phyloP scores from a whole-genome alignment of 2,113 vertebrate species.

The Petromus typicus region DNA sequence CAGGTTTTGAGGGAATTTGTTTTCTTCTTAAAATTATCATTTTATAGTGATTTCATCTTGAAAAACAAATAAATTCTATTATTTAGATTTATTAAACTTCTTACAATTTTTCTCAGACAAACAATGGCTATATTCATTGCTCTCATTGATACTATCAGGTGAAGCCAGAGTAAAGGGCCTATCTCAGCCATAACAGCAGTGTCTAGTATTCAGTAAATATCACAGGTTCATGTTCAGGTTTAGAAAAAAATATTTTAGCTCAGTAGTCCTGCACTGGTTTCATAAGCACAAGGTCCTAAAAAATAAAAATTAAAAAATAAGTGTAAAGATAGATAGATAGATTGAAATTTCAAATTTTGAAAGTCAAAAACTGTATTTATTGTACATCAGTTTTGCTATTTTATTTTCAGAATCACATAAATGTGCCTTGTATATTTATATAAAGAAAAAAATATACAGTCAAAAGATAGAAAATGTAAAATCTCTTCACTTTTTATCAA shows the following conservation, averaged over 20 bases:
- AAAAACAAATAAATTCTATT: neutral
- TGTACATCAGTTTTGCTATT: neutral
- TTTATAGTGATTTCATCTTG: neutral
- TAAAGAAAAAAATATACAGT: neutral
- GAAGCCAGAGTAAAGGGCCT: neutral
- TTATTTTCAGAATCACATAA: neutral
- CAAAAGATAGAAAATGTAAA: neutral
- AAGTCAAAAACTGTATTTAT: neutral
- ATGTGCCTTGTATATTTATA: neutral
- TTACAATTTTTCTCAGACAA: neutral
- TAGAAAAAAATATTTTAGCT: neutral
- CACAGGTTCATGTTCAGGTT: neutral
- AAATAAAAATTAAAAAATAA: too few relatives aligned
- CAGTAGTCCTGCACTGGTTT: too few relatives aligned
- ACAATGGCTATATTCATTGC: neutral
- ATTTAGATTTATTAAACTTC: neutral
- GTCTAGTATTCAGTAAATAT: neutral
- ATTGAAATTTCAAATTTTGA: neutral
- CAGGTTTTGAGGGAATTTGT: neutral
- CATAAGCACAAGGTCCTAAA: too few relatives aligned
- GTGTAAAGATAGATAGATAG: too few relatives aligned
- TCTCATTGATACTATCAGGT: neutral
- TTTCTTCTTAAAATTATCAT: neutral
- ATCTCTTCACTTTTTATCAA: neutral
- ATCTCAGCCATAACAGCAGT: accelerated